These are phyloP conservation scores for Lerista edwardsae DNA, from an alignment of 2,797 vertebrate genomes.

Conservation along the genomic window DNA sequence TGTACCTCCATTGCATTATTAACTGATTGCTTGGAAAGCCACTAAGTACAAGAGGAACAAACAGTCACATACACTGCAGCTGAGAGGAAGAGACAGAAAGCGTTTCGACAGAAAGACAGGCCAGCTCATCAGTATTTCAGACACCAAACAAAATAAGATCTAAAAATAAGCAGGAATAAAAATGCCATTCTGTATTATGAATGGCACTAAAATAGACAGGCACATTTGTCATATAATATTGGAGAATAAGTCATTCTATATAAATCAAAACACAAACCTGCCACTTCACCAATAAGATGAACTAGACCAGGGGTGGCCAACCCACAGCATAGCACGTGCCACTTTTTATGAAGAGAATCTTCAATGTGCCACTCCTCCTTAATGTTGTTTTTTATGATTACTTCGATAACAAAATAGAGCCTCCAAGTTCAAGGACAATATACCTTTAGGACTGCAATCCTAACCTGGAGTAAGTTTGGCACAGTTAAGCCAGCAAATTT, in stretches of 20 bases:
- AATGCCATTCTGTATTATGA: conserved; percentile 17
- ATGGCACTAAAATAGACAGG: background rate
- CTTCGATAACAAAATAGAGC: no score
- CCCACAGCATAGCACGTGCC: no score
- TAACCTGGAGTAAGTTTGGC: no score
- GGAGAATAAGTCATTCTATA: conserved; percentile 25
- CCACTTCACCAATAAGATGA: conserved; percentile 22
- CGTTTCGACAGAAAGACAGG: conserved; percentile 32
- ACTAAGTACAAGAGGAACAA: conserved; percentile 54
- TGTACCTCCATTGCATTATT: conserved; percentile 6
- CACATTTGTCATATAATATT: conserved; percentile 30
- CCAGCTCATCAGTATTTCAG: conserved; percentile 39
- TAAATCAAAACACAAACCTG: conserved; percentile 26
- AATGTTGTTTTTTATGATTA: no score
- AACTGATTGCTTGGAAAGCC: conserved; percentile 2
- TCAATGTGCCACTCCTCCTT: no score
- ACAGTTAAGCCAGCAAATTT: no score
- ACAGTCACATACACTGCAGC: conserved; percentile 44
- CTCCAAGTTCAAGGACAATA: no score
- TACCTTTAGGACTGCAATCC: no score
- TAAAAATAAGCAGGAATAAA: conserved; percentile 42
- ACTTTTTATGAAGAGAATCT: no score
- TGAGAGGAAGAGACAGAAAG: conserved; percentile 34
- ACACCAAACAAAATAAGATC: conserved; percentile 40
- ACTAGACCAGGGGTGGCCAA: no score